Conservation (phyloP, 2,113 vertebrate species). For the rabbit (Oryctolagus cuniculus) region mOryCun1.1 NC_091433.1:140851001-140851500, state of each 20-base stretch:
- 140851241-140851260: no score
- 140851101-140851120: no score
- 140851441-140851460: not conserved
- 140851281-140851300: no score
- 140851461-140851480: not conserved
- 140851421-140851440: not conserved
- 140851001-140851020: not conserved
- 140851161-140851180: conserved; percentile 23
- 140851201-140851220: not conserved
- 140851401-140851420: not conserved
- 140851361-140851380: no score
- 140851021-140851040: not conserved
- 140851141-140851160: conserved; percentile 17
- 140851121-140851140: not conserved
- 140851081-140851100: no score
- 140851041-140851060: not conserved
- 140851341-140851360: no score
- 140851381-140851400: not conserved
- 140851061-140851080: no score
- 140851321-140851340: no score
- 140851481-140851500: not conserved
- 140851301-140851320: no score
- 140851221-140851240: not conserved
- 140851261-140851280: no score
- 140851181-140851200: not conserved